Conservation (phyloP, 2,888 invertebrate species). For the Timema cristinae region DNA sequence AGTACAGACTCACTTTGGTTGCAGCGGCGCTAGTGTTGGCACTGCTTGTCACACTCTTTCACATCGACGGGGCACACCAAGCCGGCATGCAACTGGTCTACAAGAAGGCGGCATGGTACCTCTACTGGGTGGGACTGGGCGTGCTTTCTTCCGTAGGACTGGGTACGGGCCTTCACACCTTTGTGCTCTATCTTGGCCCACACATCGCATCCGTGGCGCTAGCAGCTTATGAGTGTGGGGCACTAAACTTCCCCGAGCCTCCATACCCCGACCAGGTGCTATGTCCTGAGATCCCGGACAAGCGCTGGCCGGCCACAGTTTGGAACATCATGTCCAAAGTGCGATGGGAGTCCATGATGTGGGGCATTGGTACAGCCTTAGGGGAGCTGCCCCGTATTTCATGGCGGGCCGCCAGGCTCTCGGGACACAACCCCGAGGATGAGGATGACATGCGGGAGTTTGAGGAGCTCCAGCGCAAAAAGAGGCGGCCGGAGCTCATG, state of each 20-base stretch:
- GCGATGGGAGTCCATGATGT: slow-evolving; percentile 93
- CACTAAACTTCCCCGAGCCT: slow-evolving; percentile 92
- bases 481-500: slow-evolving; percentile 42
- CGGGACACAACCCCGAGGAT: slow-evolving; percentile 55
- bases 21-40: not conserved
- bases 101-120: slow-evolving; percentile 60
- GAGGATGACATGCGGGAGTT: slow-evolving; percentile 72
- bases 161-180: slow-evolving; percentile 98
- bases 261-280: slow-evolving; percentile 98
- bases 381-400: slow-evolving; percentile 99
- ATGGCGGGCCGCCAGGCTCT: slow-evolving; percentile 92
- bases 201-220: slow-evolving; percentile 97
- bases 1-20: not conserved
- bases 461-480: slow-evolving; percentile 63
- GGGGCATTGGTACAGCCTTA: slow-evolving; percentile 97
- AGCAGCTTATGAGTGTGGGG: slow-evolving; percentile 96
- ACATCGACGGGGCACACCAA: slow-evolving; percentile 20
- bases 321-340: slow-evolving; percentile 91
- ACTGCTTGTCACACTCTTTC: slow-evolving; percentile 10
- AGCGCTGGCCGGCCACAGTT: slow-evolving; percentile 66
- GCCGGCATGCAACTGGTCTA: slow-evolving; percentile 22
- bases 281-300: slow-evolving; percentile 73
- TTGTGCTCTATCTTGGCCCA: slow-evolving; percentile 97
- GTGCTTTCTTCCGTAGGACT: slow-evolving; percentile 96
- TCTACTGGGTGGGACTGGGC: slow-evolving; percentile 91